Conservation (phyloP, 2,113 vertebrate species). For the Pluvialis apricaria region DNA sequence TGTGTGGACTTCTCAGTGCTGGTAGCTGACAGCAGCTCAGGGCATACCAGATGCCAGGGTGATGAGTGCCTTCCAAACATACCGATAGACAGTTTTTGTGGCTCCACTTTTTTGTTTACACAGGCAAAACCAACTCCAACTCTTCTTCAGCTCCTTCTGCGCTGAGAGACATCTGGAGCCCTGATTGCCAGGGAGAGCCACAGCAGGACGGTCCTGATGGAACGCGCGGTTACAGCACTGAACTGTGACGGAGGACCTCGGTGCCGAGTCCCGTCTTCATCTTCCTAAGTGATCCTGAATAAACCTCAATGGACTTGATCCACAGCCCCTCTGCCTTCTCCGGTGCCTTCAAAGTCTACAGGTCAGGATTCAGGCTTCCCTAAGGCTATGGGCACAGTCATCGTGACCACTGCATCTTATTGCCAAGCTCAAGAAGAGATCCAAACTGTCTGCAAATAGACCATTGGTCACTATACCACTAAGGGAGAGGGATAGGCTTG, state of each 20-base stretch:
- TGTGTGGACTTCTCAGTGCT: neutral
- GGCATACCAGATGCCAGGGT: neutral
- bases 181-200: neutral
- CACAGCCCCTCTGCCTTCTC: neutral
- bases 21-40: neutral
- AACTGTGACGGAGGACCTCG: neutral
- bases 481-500: neutral
- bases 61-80: neutral
- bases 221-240: fast-evolving
- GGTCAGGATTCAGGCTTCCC: neutral
- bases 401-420: neutral
- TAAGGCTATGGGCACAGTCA: neutral
- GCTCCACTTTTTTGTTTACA: neutral
- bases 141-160: neutral
- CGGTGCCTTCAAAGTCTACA: neutral
- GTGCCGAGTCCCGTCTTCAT: neutral
- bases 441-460: neutral
- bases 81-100: neutral
- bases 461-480: neutral
- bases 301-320: neutral
- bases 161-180: neutral
- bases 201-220: fast-evolving
- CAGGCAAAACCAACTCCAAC: neutral
- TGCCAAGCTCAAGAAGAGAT: neutral
- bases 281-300: neutral